phyloP scores from a whole-genome alignment of 2,888 invertebrate genomes.

The Lomographa bimaculata region DNA sequence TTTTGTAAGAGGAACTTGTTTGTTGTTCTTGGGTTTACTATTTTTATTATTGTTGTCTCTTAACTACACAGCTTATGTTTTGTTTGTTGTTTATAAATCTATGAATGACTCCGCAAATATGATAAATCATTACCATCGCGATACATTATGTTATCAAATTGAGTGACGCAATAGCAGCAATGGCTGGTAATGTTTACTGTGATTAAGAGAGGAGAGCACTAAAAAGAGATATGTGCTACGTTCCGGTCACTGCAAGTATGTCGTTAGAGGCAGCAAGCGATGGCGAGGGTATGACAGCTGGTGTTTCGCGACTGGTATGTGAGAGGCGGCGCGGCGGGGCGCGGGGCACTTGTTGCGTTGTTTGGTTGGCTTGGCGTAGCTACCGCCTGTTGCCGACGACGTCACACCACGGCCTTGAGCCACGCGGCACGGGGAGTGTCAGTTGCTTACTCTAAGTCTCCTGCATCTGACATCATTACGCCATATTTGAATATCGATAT shows the following conservation, averaged over 20 bases:
- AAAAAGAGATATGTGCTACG: no score
- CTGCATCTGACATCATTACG: conserved; percentile 23
- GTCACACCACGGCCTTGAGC: conserved; percentile 68
- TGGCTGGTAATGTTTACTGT: no score
- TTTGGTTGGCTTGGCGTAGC: conserved; percentile 64
- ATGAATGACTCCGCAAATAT: conserved; percentile 5
- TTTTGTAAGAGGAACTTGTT: no score
- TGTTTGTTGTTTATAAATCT: no score
- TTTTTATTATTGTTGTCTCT: no score
- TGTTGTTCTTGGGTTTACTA: no score
- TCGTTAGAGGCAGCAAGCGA: conserved; percentile 3
- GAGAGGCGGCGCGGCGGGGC: conserved; percentile 55
- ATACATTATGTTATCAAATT: conserved; percentile 12
- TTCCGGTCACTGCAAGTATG: conserved; percentile 5
- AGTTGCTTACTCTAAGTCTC: conserved; percentile 33
- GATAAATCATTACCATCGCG: conserved; percentile 9
- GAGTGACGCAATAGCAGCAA: conserved; percentile 18
- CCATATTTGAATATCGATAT: conserved; percentile 21
- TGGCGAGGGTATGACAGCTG: conserved; percentile 46
- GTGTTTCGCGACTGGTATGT: conserved; percentile 63
- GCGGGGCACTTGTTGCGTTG: conserved; percentile 79
- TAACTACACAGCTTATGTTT: no score
- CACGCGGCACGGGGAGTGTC: conserved; percentile 57
- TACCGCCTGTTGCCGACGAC: conserved; percentile 63
- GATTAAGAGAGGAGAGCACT: no score